Percentiles rank a stretch among this genome's conserved stretches.
phyloP scores from a whole-genome alignment of 2,113 vertebrate species.

The Camelus bactrianus region DNA sequence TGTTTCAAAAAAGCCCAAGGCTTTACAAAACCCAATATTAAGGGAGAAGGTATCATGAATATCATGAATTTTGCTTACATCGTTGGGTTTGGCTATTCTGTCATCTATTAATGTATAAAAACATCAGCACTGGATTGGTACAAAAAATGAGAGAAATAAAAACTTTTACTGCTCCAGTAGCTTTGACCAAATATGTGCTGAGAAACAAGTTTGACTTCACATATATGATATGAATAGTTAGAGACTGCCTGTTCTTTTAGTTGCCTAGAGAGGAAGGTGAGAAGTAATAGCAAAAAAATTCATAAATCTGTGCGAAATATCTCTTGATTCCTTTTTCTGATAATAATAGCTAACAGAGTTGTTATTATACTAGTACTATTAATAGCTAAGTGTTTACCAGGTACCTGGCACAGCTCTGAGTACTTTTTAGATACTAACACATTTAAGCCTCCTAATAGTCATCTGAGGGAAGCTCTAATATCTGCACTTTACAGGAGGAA shows the following conservation, averaged over 20 bases:
- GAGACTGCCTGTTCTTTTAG: background rate
- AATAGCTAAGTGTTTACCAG: constrained; percentile 5
- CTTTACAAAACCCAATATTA: constrained; percentile 33
- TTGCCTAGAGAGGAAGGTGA: constrained; percentile 1
- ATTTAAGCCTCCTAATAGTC: background rate
- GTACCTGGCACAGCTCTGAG: background rate
- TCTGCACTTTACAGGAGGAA: background rate
- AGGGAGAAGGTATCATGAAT: background rate
- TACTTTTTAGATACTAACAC: background rate
- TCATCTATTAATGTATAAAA: constrained; percentile 16
- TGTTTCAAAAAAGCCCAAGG: background rate
- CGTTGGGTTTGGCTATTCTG: background rate
- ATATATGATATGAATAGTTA: background rate
- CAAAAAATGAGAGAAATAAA: background rate
- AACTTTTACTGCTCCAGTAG: background rate
- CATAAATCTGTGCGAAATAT: background rate
- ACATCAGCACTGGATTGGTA: background rate
- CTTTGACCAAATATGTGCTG: background rate
- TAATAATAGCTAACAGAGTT: background rate
- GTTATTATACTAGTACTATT: background rate
- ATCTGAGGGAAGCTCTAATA: background rate
- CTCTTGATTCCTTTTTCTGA: constrained; percentile 35
- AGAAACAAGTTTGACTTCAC: constrained; percentile 42
- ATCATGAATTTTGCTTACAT: constrained; percentile 25
- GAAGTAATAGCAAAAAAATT: background rate